Evolutionary conservation across 2,797 vertebrate species (phyloP), one percentile per base, ranked within the genome.

Genomic region (Xiphorhynchus erythropygius): DNA sequence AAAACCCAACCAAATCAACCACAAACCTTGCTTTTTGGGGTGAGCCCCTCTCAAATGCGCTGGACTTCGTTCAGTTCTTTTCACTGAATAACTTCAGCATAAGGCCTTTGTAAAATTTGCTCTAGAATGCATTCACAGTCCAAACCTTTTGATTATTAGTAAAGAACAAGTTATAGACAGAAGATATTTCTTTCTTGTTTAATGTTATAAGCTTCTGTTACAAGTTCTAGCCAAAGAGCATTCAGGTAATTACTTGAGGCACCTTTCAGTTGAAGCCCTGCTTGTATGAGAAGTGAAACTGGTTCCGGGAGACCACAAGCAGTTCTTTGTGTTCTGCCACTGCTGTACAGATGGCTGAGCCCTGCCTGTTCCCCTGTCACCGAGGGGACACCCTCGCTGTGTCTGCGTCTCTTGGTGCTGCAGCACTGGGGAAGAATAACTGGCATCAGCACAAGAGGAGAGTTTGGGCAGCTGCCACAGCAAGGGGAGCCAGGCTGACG

Each of bases 181-280:
- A 63, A 70, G 57, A 81, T 75, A 80, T 96, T 87, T 62, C 83
- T 79, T 56, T 87, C 87, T 78, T 87, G 30, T 76, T 91, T 87
- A 92, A 82, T 86, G 89, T 65, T 81, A 56, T 87, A 82, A 81
- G 85, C 59, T 84, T 84, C 77, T 93, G 90, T 91, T 76, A 86
- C 78, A 90, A 78, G 90, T 74, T 84, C 78, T 78, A 28, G 68
- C 62, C 91, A 87, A 96, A 93, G 94, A 93, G 89, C 84, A 68
- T 90, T 94, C 92, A 77, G 57, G 78, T 93, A 89, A 95, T 96
- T 95, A 96, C 80, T 84, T 78, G 83, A 35, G 70, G 71, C 75
- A 73, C 91, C 91, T 55, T 59, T 73, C 92, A 75, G 64, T 91
- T 91, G 74, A 55, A 92, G 59, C 63, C 52, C 80, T 86, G 74